These are phyloP conservation scores for Empis stercorea DNA, from an alignment of 2,888 invertebrate species.

Conservation along the genomic window DNA sequence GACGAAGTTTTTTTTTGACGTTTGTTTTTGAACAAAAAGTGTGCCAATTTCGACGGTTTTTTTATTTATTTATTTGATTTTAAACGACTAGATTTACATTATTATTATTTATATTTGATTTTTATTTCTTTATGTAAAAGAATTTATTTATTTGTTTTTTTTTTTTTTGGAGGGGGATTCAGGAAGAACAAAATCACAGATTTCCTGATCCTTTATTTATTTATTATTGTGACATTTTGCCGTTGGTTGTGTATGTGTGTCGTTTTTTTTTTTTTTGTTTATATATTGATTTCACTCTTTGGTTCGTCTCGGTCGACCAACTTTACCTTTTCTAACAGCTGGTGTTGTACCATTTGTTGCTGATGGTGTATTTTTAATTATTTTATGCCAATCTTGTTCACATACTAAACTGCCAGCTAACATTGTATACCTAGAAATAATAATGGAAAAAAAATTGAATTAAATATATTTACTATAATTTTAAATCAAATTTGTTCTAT, in stretches of 20 bases:
- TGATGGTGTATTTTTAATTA: conserved; percentile 60
- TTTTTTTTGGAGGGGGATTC: background rate
- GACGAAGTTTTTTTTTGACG: too few relatives aligned
- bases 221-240: background rate
- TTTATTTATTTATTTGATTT: too few relatives aligned
- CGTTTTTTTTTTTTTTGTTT: too few relatives aligned
- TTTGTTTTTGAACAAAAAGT: too few relatives aligned
- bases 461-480: too few relatives aligned
- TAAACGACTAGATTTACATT: background rate
- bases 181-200: conserved; percentile 1
- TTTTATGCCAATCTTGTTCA: conserved; percentile 92
- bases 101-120: background rate
- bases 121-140: background rate
- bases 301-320: conserved; percentile 72
- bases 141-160: background rate
- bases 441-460: conserved; percentile 3
- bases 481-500: too few relatives aligned
- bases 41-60: background rate
- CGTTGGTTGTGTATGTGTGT: too few relatives aligned
- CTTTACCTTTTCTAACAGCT: conserved; percentile 74
- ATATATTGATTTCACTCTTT: conserved; percentile 86
- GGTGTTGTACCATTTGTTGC: conserved; percentile 49
- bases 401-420: conserved; percentile 82
- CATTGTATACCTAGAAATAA: conserved; percentile 60
- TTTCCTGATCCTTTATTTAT: conserved; percentile 1